Conservation (phyloP, 2,797 vertebrate genomes). For the Martes flavigula region DNA sequence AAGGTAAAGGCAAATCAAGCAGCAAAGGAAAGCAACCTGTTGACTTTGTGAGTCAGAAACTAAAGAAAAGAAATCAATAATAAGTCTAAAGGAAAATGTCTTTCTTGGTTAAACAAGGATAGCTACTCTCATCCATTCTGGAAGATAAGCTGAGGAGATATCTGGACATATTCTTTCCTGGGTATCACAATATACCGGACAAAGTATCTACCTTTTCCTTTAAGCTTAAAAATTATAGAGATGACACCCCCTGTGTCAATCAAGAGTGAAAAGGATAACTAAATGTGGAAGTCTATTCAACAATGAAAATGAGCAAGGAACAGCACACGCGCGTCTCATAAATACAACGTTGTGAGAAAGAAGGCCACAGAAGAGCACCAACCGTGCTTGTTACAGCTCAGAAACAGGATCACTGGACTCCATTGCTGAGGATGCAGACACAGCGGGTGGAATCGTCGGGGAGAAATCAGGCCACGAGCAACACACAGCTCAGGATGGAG, state of each 20-base stretch:
- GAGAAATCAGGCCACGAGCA: background rate
- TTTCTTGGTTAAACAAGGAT: background rate
- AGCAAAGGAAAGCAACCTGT: slow-evolving; percentile 45
- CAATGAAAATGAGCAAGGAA: background rate
- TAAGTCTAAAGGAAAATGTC: background rate
- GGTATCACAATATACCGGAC: background rate
- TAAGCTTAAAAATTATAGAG: background rate
- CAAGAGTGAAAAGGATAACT: background rate
- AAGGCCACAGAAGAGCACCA: background rate
- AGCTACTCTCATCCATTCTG: background rate
- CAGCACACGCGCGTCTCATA: background rate
- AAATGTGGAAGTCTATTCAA: background rate
- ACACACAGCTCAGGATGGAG: background rate
- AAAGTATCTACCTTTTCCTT: background rate
- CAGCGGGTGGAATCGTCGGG: background rate
- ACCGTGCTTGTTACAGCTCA: background rate
- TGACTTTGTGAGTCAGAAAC: background rate
- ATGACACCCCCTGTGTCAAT: background rate
- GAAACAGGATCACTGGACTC: background rate
- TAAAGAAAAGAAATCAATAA: background rate
- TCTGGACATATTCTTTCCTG: background rate
- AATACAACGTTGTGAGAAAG: background rate
- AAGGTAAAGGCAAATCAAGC: background rate
- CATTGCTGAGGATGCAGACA: background rate
- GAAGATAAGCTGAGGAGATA: background rate